Percentiles rank a stretch among this genome's conserved stretches.
These are phyloP conservation scores for Oasisia sp. DNA, from an alignment of 2,888 invertebrate genomes.

Conservation along the genomic window DNA sequence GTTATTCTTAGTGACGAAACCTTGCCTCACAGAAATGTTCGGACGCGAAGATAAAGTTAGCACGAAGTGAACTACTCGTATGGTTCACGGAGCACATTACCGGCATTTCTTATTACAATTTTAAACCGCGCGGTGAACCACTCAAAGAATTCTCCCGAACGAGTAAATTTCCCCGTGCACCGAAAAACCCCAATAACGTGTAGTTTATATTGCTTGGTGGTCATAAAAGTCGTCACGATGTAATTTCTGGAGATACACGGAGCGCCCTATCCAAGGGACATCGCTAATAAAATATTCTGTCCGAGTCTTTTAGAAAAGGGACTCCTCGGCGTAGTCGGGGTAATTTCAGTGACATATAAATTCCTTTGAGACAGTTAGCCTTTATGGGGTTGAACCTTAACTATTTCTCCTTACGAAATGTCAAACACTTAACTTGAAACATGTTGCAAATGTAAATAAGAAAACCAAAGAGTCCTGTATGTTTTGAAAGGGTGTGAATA, in stretches of 20 bases:
- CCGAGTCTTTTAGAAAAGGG: neutral
- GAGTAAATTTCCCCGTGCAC: neutral
- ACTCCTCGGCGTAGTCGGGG: neutral
- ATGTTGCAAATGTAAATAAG: neutral
- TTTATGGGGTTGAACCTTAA: neutral
- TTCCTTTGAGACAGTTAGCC: neutral
- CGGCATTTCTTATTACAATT: neutral
- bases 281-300: neutral
- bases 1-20: neutral
- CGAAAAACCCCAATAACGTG: conserved; percentile 9
- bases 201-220: neutral
- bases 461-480: neutral
- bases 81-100: neutral
- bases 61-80: neutral
- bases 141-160: neutral
- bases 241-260: neutral
- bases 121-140: neutral
- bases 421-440: neutral
- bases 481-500: neutral
- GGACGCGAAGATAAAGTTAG: neutral
- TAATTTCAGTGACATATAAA: neutral
- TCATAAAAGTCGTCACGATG: conserved; percentile 1
- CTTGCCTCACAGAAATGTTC: neutral
- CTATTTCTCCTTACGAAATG: neutral
- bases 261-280: neutral